A percentile compares a stretch with the other conserved stretches of the same genome.
These are phyloP conservation scores for Kuschelorhynchus macadamiae DNA, from an alignment of 2,888 invertebrate genomes.

Conservation along the genomic window DNA sequence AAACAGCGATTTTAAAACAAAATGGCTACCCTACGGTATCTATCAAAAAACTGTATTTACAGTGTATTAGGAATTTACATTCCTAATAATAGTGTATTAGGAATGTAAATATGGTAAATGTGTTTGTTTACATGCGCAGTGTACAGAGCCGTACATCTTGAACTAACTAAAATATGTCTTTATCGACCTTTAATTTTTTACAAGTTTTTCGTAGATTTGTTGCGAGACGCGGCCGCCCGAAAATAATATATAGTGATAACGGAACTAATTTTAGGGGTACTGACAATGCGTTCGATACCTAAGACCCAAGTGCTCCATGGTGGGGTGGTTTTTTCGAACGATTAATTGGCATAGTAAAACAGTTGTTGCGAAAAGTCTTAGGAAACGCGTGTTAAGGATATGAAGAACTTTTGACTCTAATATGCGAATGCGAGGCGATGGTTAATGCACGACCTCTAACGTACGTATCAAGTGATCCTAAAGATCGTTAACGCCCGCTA, in stretches of 20 bases:
- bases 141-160: neutral
- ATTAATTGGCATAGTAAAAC: slow-evolving; percentile 63
- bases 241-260: slow-evolving; percentile 10
- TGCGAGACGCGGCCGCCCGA: slow-evolving; percentile 6
- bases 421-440: slow-evolving; percentile 59
- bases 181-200: neutral
- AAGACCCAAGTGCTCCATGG: neutral
- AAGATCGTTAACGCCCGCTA: slow-evolving; percentile 52
- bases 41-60: too few species aligned
- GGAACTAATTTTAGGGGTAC: slow-evolving; percentile 8
- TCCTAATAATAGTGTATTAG: too few species aligned
- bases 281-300: neutral
- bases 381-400: slow-evolving; percentile 57
- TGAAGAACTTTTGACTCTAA: slow-evolving; percentile 54
- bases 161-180: neutral
- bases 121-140: slow-evolving; percentile 4
- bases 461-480: slow-evolving; percentile 49
- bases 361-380: slow-evolving; percentile 60
- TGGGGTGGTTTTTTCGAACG: slow-evolving; percentile 65
- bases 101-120: too few species aligned
- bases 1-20: too few species aligned
- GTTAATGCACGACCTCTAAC: slow-evolving; percentile 60
- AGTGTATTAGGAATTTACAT: too few species aligned
- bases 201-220: neutral
- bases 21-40: too few species aligned